phyloP scores from a whole-genome alignment of 2,113 vertebrate species.

The Gyps fulvus region DNA sequence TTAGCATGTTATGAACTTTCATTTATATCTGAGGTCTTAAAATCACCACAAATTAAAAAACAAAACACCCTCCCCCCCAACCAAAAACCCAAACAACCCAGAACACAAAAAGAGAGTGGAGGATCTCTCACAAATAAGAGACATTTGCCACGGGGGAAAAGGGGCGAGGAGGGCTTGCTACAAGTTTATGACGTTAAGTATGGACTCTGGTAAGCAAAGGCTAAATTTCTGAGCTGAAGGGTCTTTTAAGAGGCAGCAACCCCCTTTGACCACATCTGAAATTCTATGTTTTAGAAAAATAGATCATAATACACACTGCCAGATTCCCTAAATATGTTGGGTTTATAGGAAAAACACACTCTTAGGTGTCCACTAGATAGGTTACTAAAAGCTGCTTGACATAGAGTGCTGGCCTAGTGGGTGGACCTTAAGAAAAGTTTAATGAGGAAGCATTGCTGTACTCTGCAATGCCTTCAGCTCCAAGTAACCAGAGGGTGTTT shows the following conservation, averaged over 20 bases:
- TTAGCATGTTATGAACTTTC: neutral
- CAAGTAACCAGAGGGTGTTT: neutral
- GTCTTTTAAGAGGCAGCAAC: neutral
- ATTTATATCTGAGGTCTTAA: neutral
- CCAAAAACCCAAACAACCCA: neutral
- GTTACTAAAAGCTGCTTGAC: neutral
- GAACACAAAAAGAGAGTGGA: neutral
- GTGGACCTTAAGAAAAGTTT: neutral
- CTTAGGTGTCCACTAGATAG: accelerated
- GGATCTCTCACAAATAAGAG: neutral
- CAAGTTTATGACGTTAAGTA: neutral
- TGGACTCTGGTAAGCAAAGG: neutral
- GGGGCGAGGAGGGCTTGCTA: neutral
- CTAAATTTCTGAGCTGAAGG: neutral
- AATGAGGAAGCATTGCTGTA: neutral
- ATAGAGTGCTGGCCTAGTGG: neutral
- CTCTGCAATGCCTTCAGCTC: neutral
- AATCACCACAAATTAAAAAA: neutral
- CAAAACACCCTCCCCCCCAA: neutral
- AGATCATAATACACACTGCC: neutral
- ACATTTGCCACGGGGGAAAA: neutral
- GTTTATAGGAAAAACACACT: neutral
- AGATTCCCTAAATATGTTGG: neutral
- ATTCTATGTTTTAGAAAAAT: neutral
- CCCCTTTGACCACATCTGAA: neutral